Percentiles rank a stretch among this genome's conserved stretches.
Evolutionary conservation across 2,113 vertebrate genomes (phyloP).

Genomic region (Butastur rufipennis): DNA sequence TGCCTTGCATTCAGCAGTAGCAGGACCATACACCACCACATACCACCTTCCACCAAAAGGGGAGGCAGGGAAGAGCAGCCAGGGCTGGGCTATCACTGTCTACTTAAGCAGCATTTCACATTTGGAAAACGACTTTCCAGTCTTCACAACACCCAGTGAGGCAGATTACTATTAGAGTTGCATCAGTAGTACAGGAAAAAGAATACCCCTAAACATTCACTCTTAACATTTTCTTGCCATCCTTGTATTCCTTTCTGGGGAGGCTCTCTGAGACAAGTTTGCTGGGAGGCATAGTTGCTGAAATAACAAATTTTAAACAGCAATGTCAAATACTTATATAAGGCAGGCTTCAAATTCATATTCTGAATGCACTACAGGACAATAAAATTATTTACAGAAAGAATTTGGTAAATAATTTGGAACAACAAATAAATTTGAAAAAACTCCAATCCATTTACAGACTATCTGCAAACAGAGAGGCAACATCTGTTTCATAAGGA

Average conservation of each 20-base stretch:
- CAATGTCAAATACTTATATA: neutral
- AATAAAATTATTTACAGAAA: constrained; percentile 15
- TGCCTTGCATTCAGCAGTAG: neutral
- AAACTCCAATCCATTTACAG: neutral
- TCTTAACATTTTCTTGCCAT: neutral
- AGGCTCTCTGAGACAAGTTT: neutral
- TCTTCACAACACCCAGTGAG: neutral
- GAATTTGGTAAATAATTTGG: neutral
- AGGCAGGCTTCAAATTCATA: neutral
- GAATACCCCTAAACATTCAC: neutral
- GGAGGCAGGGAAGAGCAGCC: neutral
- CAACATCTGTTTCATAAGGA: constrained; percentile 23
- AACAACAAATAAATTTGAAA: constrained; percentile 31
- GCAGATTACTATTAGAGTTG: neutral
- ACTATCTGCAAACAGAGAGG: neutral
- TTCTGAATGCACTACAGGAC: neutral
- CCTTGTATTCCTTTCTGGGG: neutral
- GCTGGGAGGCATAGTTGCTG: neutral
- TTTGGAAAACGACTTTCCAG: neutral
- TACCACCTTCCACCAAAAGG: neutral
- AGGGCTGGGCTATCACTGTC: neutral
- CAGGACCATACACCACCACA: neutral
- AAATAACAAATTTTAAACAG: neutral
- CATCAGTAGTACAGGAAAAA: neutral
- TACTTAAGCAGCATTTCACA: neutral